These are phyloP conservation scores for Lethocerus indicus DNA, from an alignment of 1,140 invertebrate species.

Conservation along the genomic window DNA sequence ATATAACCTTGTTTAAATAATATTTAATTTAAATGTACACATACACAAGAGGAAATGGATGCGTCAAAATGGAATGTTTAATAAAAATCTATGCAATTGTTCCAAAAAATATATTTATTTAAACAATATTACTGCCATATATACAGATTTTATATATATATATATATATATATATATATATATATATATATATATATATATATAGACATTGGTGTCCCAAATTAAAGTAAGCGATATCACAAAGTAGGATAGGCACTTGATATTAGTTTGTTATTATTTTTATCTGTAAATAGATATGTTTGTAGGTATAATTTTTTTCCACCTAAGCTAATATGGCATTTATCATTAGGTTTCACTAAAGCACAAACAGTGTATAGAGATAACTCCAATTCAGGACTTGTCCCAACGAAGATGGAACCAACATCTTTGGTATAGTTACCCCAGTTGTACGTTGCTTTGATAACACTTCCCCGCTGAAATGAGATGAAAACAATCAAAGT, in stretches of 20 bases:
- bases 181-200: too few relatives aligned
- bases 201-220: too few relatives aligned
- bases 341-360: conserved; percentile 43
- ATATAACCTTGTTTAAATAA: too few relatives aligned
- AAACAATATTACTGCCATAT: too few relatives aligned
- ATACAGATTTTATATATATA: too few relatives aligned
- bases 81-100: too few relatives aligned
- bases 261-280: conserved; percentile 55
- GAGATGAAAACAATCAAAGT: conserved; percentile 17
- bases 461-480: conserved; percentile 43
- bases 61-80: too few relatives aligned
- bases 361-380: conserved; percentile 79
- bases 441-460: conserved; percentile 61
- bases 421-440: conserved; percentile 56
- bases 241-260: conserved; percentile 54
- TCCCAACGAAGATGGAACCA: conserved; percentile 70
- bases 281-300: conserved; percentile 51
- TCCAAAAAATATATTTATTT: too few relatives aligned
- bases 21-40: too few relatives aligned
- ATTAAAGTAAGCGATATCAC: too few relatives aligned
- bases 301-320: conserved; percentile 50
- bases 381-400: conserved; percentile 84
- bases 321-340: conserved; percentile 51
- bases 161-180: too few relatives aligned
- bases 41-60: too few relatives aligned